Base-by-base conservation (phyloP, 2,113 vertebrate genomes). In the Xerus inauris region DNA sequence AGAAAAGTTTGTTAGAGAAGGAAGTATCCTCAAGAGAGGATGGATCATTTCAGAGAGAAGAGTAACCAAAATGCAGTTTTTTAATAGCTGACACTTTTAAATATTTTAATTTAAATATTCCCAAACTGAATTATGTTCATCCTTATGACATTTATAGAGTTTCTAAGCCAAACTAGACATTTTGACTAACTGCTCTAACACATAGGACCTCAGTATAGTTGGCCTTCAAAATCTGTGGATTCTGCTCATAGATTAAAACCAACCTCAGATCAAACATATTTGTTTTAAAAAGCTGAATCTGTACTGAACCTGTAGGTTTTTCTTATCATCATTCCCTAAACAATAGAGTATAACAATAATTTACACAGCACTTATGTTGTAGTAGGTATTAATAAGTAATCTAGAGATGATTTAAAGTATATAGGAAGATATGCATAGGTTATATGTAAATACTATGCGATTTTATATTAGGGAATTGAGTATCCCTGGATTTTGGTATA, bases 181-280 rank as follows among this genome's bases (percentile, higher is more conserved):
- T 59, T 45, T 0, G 0, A 87, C 40, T 4, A 51, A 72, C 7
- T 93, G 88, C 76, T 62, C n/a, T 67, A 77, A 79, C 79, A 87
- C 16, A 69, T 0, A 91, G 97, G 98, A 98, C 98, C 98, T 96
- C 97, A 98, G 75, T 12, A 19, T 16, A 77, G 22, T 77, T 49
- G 12, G 28, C 16, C 9, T 14, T 54, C 3, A 42, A 28, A 32
- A 49, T 77, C 45, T 49, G 45, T 35, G 75, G 49, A 28, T 49
- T 49, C 45, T 77, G n/a, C 49, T 26, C n/a, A 87, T 12, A 47
- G 49, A 54, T 40, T 87, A 87, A 62, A 73, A 38, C 32, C 35
- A 72, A 57, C 30, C 26, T 72, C 51, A 62, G 54, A 82, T 42
- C 20, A 38, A 67, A 49, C n/a, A 69, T 47, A 47, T 76, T 76